Percentiles rank a stretch among this genome's conserved stretches.
phyloP scores from a whole-genome alignment of 2,888 invertebrate species.

The Lottia scabra region DNA sequence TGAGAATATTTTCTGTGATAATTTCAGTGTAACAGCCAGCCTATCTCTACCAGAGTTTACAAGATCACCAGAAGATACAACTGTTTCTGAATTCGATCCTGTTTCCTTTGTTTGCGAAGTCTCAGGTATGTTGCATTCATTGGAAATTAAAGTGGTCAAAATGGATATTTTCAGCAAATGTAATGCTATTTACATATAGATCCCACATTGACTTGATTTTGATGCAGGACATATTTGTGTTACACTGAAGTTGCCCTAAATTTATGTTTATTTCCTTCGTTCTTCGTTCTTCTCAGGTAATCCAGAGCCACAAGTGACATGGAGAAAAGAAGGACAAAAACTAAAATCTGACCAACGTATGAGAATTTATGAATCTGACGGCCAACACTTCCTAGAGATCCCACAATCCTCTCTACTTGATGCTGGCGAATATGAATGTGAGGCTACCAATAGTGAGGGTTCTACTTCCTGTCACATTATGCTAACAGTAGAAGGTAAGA shows the following conservation, averaged over 20 bases:
- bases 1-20: neutral
- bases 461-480: slow-evolving; percentile 30
- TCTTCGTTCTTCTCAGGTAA: slow-evolving; percentile 35
- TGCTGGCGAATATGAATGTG: slow-evolving; percentile 52
- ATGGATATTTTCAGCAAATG: too few species aligned
- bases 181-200: too few species aligned
- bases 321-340: slow-evolving; percentile 54
- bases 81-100: slow-evolving; percentile 31
- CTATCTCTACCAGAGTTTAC: slow-evolving; percentile 29
- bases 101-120: slow-evolving; percentile 38
- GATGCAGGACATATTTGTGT: too few species aligned
- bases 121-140: slow-evolving; percentile 23
- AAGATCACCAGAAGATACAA: slow-evolving; percentile 30
- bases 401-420: slow-evolving; percentile 38
- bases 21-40: slow-evolving; percentile 23
- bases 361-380: slow-evolving; percentile 36
- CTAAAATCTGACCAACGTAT: slow-evolving; percentile 31
- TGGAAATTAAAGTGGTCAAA: too few species aligned
- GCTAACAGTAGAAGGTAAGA: slow-evolving; percentile 35
- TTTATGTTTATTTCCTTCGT: neutral
- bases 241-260: too few species aligned
- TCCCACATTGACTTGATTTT: too few species aligned
- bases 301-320: slow-evolving; percentile 52
- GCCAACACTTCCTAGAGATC: slow-evolving; percentile 41
- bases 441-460: slow-evolving; percentile 38